Percentiles rank a stretch among this genome's conserved stretches.
Evolutionary conservation across 2,113 vertebrate species (phyloP).

Genomic region (Ifrita kowaldi): DNA sequence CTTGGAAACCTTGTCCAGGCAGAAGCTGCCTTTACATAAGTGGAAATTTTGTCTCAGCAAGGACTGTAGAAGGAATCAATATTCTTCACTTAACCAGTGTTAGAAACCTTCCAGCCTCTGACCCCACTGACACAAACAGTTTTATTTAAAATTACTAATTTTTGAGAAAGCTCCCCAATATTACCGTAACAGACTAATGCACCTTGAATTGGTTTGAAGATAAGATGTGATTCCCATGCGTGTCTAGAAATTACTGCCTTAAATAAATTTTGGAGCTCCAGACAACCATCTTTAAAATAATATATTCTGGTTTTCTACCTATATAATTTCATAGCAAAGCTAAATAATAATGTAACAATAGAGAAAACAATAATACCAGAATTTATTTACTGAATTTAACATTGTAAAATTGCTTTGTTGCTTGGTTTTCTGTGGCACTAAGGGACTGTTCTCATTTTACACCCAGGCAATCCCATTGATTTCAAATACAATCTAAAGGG

Average conservation of each 20-base stretch:
- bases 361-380: background rate
- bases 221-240: background rate
- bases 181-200: background rate
- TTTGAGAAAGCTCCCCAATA: constrained; percentile 14
- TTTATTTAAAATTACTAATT: constrained; percentile 52
- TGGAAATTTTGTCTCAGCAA: background rate
- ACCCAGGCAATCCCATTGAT: constrained; percentile 54
- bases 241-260: constrained; percentile 19
- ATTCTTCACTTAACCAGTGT: background rate
- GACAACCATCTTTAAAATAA: constrained; percentile 22
- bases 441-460: constrained; percentile 54
- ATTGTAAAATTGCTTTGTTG: constrained; percentile 42
- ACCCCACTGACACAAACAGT: background rate
- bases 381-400: constrained; percentile 43
- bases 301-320: background rate
- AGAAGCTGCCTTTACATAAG: background rate
- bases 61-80: background rate
- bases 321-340: constrained; percentile 21
- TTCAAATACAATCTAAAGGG: constrained; percentile 54
- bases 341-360: constrained; percentile 30
- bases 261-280: constrained; percentile 18
- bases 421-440: constrained; percentile 45
- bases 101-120: background rate
- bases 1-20: background rate
- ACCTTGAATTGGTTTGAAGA: constrained; percentile 32